phyloP scores from a whole-genome alignment of 2,888 invertebrate species.

The Neoitamus cyanurus region DNA sequence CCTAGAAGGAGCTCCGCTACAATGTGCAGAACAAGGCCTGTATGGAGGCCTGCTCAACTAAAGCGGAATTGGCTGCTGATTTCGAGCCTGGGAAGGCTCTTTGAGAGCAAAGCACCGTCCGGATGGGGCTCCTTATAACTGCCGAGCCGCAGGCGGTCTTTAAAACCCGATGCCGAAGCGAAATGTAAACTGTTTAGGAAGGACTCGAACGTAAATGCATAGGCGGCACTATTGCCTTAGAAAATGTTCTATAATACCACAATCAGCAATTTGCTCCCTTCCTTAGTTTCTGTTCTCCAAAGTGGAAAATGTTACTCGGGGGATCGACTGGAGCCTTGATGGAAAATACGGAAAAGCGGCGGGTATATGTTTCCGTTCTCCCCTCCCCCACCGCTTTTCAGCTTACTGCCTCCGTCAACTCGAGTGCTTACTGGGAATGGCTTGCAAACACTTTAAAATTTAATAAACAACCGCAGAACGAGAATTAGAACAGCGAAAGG shows the following conservation, averaged over 20 bases:
- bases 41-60: not conserved
- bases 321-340: not conserved
- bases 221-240: constrained; percentile 27
- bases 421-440: not conserved
- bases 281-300: not conserved
- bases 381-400: not conserved
- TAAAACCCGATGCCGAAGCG: not conserved
- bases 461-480: not conserved
- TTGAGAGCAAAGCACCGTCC: not conserved
- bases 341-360: not conserved
- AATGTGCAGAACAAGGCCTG: not conserved
- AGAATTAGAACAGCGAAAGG: not conserved
- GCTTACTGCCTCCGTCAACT: not conserved
- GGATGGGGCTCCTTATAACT: constrained; percentile 1
- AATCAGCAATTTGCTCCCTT: constrained; percentile 19
- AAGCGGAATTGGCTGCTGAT: constrained; percentile 3
- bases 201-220: constrained; percentile 14
- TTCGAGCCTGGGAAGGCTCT: not conserved
- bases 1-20: not conserved
- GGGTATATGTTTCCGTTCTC: not conserved
- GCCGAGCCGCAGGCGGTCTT: not conserved
- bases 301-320: not conserved
- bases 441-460: not conserved
- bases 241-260: constrained; percentile 4
- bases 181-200: constrained; percentile 26